Evolutionary conservation across 1,140 invertebrate species (phyloP).

Genomic region (Stenopsyche tienmushanensis): DNA sequence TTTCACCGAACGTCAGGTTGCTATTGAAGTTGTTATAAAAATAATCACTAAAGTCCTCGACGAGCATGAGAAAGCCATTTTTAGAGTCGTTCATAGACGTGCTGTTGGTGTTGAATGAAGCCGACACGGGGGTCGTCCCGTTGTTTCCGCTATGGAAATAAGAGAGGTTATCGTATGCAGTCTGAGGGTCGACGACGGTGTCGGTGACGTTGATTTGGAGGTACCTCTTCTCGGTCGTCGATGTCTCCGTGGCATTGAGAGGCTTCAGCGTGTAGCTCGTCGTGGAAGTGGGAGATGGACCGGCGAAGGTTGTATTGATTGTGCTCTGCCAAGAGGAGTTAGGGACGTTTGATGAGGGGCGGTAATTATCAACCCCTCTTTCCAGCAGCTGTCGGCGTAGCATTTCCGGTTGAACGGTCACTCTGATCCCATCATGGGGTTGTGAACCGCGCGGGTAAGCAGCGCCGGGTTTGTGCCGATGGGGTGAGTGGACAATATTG

Average conservation of each 20-base stretch:
- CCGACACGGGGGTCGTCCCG: too few species aligned
- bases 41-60: slow-evolving; percentile 63
- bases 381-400: not conserved
- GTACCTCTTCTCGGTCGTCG: slow-evolving; percentile 1
- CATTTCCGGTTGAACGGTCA: slow-evolving; percentile 10
- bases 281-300: too few species aligned
- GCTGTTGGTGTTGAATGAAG: not conserved
- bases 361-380: slow-evolving; percentile 9
- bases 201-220: not conserved
- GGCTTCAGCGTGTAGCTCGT: not conserved
- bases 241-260: not conserved
- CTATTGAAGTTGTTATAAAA: slow-evolving; percentile 56
- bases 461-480: slow-evolving; percentile 13
- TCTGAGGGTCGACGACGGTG: not conserved
- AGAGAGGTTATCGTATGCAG: slow-evolving; percentile 2
- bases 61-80: slow-evolving; percentile 57
- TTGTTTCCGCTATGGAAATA: slow-evolving; percentile 13
- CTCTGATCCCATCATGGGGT: slow-evolving; percentile 8
- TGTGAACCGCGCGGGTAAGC: slow-evolving; percentile 3
- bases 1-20: slow-evolving; percentile 46
- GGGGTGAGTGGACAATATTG: not conserved
- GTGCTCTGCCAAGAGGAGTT: slow-evolving; percentile 14
- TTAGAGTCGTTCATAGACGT: slow-evolving; percentile 41
- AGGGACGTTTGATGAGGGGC: not conserved
- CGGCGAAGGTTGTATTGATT: slow-evolving; percentile 10